These are phyloP conservation scores for Platichthys flesus DNA, from an alignment of 2,113 vertebrate genomes.

Conservation along the genomic window DNA sequence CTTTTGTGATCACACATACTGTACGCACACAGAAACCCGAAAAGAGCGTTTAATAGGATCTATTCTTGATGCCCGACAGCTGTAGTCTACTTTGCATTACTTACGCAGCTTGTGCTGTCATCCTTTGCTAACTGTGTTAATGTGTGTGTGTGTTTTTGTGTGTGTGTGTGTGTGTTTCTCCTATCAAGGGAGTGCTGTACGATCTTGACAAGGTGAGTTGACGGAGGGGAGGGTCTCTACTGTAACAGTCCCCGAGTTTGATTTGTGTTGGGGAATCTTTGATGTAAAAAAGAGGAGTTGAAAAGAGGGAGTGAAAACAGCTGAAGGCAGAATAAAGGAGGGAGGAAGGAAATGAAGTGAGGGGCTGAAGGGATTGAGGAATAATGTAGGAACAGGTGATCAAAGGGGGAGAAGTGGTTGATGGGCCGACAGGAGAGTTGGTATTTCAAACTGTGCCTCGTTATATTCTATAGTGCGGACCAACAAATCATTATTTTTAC, in stretches of 20 bases:
- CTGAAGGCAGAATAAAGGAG: no score
- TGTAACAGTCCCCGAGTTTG: conserved; percentile 14
- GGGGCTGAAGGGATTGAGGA: not conserved
- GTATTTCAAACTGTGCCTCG: not conserved
- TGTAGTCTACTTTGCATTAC: not conserved
- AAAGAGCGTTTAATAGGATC: not conserved
- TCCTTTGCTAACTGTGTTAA: conserved; percentile 22
- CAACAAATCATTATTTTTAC: not conserved
- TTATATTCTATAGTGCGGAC: conserved; percentile 5
- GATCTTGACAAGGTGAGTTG: conserved; percentile 96
- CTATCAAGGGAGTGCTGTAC: conserved; percentile 92
- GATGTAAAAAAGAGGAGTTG: conserved; percentile 12
- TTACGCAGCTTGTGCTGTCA: not conserved
- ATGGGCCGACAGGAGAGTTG: not conserved
- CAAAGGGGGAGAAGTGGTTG: conserved; percentile 8
- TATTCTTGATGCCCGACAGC: not conserved
- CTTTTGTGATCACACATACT: not conserved
- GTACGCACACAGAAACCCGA: not conserved
- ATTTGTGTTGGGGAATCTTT: conserved; percentile 22
- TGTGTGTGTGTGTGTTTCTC: conserved; percentile 42
- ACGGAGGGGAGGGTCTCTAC: conserved; percentile 12
- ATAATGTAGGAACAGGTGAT: not conserved
- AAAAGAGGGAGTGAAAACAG: not conserved
- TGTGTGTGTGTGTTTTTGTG: conserved; percentile 45
- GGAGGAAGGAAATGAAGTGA: not conserved